These are phyloP conservation scores for Bombycilla garrulus DNA, from an alignment of 2,113 vertebrate genomes.

Conservation along the genomic window DNA sequence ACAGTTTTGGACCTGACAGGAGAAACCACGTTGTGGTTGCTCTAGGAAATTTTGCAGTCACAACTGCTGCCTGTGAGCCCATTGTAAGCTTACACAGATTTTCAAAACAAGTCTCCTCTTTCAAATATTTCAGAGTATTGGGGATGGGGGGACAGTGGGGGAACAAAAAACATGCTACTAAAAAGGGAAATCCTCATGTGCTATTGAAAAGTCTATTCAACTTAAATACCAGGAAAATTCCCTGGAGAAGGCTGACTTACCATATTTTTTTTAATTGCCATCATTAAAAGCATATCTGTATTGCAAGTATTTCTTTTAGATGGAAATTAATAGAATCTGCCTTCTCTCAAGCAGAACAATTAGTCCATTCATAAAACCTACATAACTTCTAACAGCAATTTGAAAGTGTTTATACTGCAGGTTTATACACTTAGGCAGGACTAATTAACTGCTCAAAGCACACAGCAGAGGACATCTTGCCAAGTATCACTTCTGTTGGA, in stretches of 20 bases:
- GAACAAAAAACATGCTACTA: background rate
- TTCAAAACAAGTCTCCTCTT: background rate
- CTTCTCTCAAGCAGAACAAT: background rate
- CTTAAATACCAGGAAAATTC: background rate
- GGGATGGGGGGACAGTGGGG: accelerated
- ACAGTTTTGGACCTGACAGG: background rate
- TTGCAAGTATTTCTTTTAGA: background rate
- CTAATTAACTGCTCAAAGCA: background rate
- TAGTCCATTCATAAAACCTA: background rate
- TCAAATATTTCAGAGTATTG: background rate
- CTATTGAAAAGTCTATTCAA: background rate
- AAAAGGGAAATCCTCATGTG: background rate
- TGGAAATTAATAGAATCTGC: background rate
- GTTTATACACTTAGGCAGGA: background rate
- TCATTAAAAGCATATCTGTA: background rate
- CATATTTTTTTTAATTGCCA: background rate
- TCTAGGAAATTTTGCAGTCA: background rate
- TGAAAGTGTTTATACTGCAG: background rate
- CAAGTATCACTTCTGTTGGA: background rate
- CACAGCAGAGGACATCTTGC: background rate
- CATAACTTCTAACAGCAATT: background rate
- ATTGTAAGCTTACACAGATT: background rate
- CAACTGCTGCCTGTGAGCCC: background rate
- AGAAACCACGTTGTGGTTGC: background rate
- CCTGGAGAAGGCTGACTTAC: background rate